Conservation (phyloP, 2,113 vertebrate species). For the Redunca redunca region DNA sequence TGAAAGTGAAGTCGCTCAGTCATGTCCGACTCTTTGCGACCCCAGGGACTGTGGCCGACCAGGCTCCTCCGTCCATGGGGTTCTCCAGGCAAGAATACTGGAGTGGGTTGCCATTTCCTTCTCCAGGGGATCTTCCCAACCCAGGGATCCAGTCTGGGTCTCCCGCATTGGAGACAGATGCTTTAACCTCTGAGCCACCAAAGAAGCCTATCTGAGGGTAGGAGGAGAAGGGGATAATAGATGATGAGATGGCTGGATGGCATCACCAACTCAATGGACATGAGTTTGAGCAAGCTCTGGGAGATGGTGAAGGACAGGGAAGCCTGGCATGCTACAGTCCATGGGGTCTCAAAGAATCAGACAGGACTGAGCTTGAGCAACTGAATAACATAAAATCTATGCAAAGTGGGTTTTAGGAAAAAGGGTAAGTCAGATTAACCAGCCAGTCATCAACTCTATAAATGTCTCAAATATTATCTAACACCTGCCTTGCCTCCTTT, state of each 20-base stretch:
- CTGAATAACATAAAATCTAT: background rate
- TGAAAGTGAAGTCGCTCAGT: no score
- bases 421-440: background rate
- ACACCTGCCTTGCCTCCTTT: background rate
- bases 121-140: no score
- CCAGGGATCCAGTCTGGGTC: rapidly evolving
- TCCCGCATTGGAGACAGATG: no score
- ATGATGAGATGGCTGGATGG: background rate
- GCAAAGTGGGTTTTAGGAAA: background rate
- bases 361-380: background rate
- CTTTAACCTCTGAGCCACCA: no score
- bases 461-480: background rate
- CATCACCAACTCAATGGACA: background rate
- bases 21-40: no score
- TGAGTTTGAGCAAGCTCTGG: background rate
- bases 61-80: no score
- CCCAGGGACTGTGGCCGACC: no score
- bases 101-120: no score
- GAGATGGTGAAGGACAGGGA: background rate
- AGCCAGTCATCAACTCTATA: background rate
- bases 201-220: background rate
- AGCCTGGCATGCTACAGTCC: background rate
- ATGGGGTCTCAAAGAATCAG: background rate
- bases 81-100: no score
- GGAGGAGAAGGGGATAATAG: background rate